Evolutionary conservation across 2,888 invertebrate genomes (phyloP).

Genomic region (Caenorhabditis sp.): DNA sequence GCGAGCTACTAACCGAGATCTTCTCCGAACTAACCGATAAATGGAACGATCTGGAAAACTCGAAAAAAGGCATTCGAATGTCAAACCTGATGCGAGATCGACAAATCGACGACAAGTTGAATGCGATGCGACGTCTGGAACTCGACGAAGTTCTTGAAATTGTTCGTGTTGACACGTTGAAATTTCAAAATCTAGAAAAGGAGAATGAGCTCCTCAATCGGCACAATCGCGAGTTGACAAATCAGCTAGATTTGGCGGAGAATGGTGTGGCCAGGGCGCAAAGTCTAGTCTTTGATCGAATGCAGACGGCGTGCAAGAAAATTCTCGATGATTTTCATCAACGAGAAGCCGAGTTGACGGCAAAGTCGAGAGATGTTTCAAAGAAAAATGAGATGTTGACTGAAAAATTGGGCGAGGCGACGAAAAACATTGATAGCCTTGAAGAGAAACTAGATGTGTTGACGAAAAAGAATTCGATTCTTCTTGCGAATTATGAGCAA

Average conservation of each 20-base stretch:
- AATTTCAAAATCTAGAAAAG: slow-evolving; percentile 12
- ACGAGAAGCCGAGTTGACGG: slow-evolving; percentile 11
- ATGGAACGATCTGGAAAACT: slow-evolving; percentile 17
- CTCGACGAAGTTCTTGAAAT: slow-evolving; percentile 17
- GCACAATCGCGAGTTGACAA: slow-evolving; percentile 15
- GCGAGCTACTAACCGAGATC: slow-evolving; percentile 11
- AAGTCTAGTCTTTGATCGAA: slow-evolving; percentile 20
- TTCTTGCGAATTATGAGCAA: background rate
- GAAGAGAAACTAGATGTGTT: slow-evolving; percentile 1
- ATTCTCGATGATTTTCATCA: slow-evolving; percentile 27
- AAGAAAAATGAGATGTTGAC: slow-evolving; percentile 4
- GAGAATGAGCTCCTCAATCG: slow-evolving; percentile 15
- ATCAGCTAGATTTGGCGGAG: slow-evolving; percentile 19
- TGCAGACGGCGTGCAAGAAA: slow-evolving; percentile 8
- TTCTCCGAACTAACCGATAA: slow-evolving; percentile 17
- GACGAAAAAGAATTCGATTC: background rate
- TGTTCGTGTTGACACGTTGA: background rate
- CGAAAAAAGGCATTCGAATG: slow-evolving; percentile 17
- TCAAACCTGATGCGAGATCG: slow-evolving; percentile 9
- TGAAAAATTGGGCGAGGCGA: background rate
- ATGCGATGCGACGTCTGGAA: slow-evolving; percentile 6
- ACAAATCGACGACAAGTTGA: slow-evolving; percentile 22
- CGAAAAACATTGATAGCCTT: slow-evolving; percentile 2
- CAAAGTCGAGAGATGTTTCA: background rate
- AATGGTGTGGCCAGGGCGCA: slow-evolving; percentile 22